phyloP scores from a whole-genome alignment of 2,888 invertebrate genomes.

The Azorinus chamasolen region DNA sequence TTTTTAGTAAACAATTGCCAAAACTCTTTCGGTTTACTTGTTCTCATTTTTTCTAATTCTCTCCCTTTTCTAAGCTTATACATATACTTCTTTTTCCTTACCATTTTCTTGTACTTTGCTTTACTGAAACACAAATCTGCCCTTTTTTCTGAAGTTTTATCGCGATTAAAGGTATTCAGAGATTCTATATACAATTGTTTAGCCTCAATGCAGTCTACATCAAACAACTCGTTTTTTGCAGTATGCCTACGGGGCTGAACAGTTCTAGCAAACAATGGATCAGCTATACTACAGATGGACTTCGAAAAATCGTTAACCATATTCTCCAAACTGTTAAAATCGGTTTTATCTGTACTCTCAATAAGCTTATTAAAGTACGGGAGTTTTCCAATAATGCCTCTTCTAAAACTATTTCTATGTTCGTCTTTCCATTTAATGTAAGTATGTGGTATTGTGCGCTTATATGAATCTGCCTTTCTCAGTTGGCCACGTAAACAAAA shows the following conservation, averaged over 20 bases:
- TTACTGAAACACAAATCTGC: not conserved
- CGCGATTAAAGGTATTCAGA: slow-evolving; percentile 1
- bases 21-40: slow-evolving; percentile 1
- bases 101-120: slow-evolving; percentile 1
- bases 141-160: slow-evolving; percentile 1
- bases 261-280: slow-evolving; percentile 16
- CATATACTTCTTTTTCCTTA: not conserved
- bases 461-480: too few species aligned
- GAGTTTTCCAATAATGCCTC: slow-evolving; percentile 1
- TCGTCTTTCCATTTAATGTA: too few species aligned
- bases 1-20: slow-evolving; percentile 9
- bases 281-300: slow-evolving; percentile 6
- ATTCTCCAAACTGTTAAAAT: not conserved
- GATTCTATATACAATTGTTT: slow-evolving; percentile 4
- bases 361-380: slow-evolving; percentile 17
- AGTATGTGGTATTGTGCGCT: too few species aligned
- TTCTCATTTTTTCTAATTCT: not conserved
- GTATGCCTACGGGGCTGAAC: too few species aligned
- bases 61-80: not conserved
- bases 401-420: slow-evolving; percentile 3
- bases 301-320: slow-evolving; percentile 2
- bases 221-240: slow-evolving; percentile 3
- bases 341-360: not conserved
- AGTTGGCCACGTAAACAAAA: slow-evolving; percentile 2
- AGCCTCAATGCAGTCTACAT: slow-evolving; percentile 2